Conservation (phyloP, 92 coral and sea anemone genomes). For the Epizoanthus stellaris region DNA sequence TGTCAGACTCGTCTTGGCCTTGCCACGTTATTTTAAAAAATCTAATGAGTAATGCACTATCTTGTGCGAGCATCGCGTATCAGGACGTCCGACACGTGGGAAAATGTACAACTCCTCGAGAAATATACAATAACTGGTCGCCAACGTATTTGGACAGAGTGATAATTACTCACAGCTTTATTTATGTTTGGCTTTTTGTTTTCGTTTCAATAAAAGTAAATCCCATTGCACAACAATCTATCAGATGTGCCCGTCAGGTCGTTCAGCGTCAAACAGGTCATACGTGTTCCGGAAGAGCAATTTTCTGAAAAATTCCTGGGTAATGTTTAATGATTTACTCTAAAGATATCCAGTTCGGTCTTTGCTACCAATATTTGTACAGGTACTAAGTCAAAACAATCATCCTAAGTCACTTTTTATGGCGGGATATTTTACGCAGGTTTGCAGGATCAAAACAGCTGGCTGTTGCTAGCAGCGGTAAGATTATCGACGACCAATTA, state of each 20-base stretch:
- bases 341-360: neutral
- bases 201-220: constrained; percentile 21
- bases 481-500: too few relatives aligned
- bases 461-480: too few relatives aligned
- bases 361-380: neutral
- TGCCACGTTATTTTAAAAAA: neutral
- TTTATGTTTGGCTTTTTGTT: constrained; percentile 6
- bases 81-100: neutral
- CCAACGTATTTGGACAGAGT: neutral
- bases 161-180: neutral
- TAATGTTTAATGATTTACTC: neutral
- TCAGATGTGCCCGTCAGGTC: too few relatives aligned
- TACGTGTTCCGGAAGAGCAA: neutral
- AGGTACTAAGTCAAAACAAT: too few relatives aligned
- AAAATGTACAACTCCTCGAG: neutral
- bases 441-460: constrained; percentile 1
- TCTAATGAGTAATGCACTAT: neutral
- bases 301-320: neutral
- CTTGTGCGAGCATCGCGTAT: neutral
- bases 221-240: neutral
- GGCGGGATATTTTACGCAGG: neutral
- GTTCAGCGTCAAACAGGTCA: too few relatives aligned
- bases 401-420: too few relatives aligned
- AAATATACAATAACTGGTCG: neutral
- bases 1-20: neutral